Percentiles rank a stretch among this genome's conserved stretches.
phyloP scores from a whole-genome alignment of 2,888 invertebrate species.

The Pinctada fucata region DNA sequence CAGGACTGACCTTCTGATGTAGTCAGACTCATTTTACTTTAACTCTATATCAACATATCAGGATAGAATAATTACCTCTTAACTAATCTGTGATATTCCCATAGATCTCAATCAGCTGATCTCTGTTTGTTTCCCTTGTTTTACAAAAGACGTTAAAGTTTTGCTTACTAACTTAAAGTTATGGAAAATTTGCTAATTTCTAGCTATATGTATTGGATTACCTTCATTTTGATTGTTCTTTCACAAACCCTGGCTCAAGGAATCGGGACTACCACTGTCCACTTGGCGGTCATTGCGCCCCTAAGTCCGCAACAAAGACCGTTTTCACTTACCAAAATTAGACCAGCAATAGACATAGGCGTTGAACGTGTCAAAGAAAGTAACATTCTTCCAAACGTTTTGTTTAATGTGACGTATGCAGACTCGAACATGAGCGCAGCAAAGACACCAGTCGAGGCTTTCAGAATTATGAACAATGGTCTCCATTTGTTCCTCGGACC shows the following conservation, averaged over 20 bases:
- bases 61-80: too few relatives aligned
- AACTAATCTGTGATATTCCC: too few relatives aligned
- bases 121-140: too few relatives aligned
- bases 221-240: too few relatives aligned
- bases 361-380: constrained; percentile 47
- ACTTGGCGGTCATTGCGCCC: constrained; percentile 37
- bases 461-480: constrained; percentile 55
- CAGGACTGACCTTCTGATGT: too few relatives aligned
- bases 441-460: constrained; percentile 66
- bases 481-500: constrained; percentile 72
- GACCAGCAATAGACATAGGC: constrained; percentile 60
- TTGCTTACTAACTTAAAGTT: too few relatives aligned
- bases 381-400: constrained; percentile 42
- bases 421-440: constrained; percentile 66
- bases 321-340: constrained; percentile 59
- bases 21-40: too few relatives aligned
- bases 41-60: too few relatives aligned
- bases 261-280: constrained; percentile 1
- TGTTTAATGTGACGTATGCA: constrained; percentile 50
- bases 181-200: too few relatives aligned
- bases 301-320: constrained; percentile 25
- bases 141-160: too few relatives aligned
- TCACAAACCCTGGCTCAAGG: not conserved
- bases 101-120: too few relatives aligned
- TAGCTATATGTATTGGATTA: too few relatives aligned